These are phyloP conservation scores for Geotrupes spiniger DNA, from an alignment of 2,888 invertebrate genomes.

Conservation along the genomic window DNA sequence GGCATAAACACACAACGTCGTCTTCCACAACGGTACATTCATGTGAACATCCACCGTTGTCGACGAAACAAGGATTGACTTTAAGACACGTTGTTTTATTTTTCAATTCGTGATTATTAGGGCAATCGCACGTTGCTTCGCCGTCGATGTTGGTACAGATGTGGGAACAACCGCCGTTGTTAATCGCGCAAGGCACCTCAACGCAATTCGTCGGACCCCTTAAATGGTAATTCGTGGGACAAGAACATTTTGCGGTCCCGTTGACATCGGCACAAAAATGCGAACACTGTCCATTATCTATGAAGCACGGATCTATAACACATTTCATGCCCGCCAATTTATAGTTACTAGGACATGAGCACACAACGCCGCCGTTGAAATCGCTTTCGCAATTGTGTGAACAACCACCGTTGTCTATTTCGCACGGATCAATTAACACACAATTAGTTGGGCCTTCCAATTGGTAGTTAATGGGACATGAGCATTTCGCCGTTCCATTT, in stretches of 20 bases:
- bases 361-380: conserved; percentile 49
- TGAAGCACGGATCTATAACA: conserved; percentile 49
- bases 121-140: conserved; percentile 27
- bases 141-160: conserved; percentile 44
- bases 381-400: conserved; percentile 57
- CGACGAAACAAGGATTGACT: conserved; percentile 47
- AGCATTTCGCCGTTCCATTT: conserved; percentile 56
- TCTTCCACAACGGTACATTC: conserved; percentile 40
- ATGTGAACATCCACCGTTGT: conserved; percentile 44
- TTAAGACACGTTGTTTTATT: conserved; percentile 42
- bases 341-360: conserved; percentile 52
- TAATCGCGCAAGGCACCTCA: conserved; percentile 36
- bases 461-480: conserved; percentile 41
- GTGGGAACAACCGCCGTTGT: conserved; percentile 60
- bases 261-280: conserved; percentile 49
- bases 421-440: conserved; percentile 58
- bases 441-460: conserved; percentile 51
- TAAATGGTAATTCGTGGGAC: conserved; percentile 40
- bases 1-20: conserved; percentile 46
- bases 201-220: conserved; percentile 50
- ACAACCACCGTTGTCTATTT: conserved; percentile 59
- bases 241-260: conserved; percentile 56
- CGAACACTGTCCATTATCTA: conserved; percentile 53
- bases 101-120: conserved; percentile 42
- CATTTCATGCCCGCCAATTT: conserved; percentile 35